These are phyloP conservation scores for Canis aureus DNA, from an alignment of 2,113 vertebrate genomes.

Conservation along the genomic window DNA sequence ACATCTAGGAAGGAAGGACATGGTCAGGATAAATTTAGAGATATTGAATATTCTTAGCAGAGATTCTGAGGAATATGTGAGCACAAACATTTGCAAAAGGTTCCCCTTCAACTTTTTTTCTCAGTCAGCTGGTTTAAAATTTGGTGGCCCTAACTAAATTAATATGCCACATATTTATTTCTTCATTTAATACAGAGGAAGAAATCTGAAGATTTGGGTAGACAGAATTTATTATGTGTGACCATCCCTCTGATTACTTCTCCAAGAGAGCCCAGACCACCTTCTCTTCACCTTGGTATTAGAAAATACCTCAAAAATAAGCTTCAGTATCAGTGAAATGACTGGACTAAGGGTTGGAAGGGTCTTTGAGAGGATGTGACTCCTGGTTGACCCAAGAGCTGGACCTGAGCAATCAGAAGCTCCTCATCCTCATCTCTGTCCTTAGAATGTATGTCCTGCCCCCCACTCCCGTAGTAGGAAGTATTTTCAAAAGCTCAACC, in stretches of 20 bases:
- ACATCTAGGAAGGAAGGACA: not conserved
- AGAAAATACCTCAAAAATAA: not conserved
- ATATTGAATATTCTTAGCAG: not conserved
- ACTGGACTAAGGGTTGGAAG: not conserved
- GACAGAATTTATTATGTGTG: not conserved
- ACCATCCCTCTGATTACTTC: not conserved
- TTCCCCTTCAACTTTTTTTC: not conserved
- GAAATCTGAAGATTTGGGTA: not conserved
- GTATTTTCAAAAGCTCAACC: not conserved
- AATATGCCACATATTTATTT: not conserved
- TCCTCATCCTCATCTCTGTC: not conserved
- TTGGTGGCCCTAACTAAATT: not conserved
- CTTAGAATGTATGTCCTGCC: not conserved
- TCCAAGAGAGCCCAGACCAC: not conserved
- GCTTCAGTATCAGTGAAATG: not conserved
- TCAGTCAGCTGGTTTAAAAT: not conserved
- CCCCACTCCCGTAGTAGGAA: not conserved
- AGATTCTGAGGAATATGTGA: not conserved
- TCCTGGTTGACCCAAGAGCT: not conserved
- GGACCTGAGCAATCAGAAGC: not conserved
- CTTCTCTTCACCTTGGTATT: not conserved
- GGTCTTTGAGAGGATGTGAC: not conserved
- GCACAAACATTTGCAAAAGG: not conserved
- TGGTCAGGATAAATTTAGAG: not conserved
- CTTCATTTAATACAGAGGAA: not conserved